Conservation (phyloP, 2,113 vertebrate genomes). For the Zosterops pallidus region DNA sequence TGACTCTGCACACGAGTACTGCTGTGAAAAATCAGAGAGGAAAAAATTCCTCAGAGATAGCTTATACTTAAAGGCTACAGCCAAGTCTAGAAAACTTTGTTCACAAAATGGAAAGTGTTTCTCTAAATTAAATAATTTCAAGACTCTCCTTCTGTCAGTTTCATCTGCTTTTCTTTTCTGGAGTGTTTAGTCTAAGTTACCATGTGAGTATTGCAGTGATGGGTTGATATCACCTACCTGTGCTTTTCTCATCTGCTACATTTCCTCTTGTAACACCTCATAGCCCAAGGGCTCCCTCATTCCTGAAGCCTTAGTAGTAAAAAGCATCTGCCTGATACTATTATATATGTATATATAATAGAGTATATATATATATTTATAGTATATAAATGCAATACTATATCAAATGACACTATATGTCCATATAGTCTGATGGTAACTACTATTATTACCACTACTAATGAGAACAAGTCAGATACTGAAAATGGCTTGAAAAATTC, state of each 20-base stretch:
- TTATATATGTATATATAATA: not conserved
- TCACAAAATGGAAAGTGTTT: not conserved
- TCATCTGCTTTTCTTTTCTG: not conserved
- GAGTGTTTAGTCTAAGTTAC: not conserved
- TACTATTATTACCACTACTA: not conserved
- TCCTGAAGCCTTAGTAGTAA: not conserved
- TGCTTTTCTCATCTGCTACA: not conserved
- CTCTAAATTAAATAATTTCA: not conserved
- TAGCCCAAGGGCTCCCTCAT: not conserved
- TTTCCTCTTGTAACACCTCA: not conserved
- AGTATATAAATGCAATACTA: not conserved
- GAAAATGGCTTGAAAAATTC: not conserved
- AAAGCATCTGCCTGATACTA: not conserved
- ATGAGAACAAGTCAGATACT: not conserved
- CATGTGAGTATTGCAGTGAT: not conserved
- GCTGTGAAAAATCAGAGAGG: not conserved
- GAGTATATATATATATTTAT: no score
- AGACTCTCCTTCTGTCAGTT: not conserved
- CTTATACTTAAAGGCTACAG: not conserved
- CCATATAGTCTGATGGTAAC: not conserved
- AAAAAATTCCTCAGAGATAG: not conserved
- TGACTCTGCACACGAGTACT: not conserved
- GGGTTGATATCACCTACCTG: fast-evolving
- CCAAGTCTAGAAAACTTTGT: not conserved
- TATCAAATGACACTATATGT: not conserved